Conservation (phyloP, 2,113 vertebrate species). For the Scalopus aquaticus region DNA sequence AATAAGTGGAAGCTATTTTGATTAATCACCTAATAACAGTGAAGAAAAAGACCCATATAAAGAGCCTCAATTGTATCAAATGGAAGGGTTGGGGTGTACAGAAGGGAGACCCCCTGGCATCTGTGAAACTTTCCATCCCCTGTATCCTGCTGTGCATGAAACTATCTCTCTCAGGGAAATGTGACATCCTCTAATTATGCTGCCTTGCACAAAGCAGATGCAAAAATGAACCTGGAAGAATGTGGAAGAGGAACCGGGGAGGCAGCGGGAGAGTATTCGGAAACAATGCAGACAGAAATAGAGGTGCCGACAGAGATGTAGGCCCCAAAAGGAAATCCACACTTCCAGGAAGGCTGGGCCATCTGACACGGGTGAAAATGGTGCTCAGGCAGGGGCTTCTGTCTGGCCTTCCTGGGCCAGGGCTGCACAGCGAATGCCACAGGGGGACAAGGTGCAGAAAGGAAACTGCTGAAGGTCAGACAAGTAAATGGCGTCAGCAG, state of each 20-base stretch:
- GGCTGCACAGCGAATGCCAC: background rate
- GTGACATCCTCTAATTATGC: slow-evolving; percentile 58
- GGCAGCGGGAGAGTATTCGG: background rate
- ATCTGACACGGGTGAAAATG: background rate
- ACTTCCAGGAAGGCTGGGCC: background rate
- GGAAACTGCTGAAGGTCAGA: background rate
- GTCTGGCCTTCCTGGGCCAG: background rate
- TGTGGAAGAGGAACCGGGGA: background rate
- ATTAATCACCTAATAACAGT: background rate
- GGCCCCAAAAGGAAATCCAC: background rate
- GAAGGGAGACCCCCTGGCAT: background rate
- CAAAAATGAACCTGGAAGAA: slow-evolving; percentile 20
- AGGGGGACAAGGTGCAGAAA: background rate
- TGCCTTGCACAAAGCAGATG: slow-evolving; percentile 39
- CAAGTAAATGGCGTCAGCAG: background rate
- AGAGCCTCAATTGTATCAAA: background rate
- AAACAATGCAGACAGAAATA: slow-evolving; percentile 59
- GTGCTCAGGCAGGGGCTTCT: background rate
- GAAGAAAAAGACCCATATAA: background rate
- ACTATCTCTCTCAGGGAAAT: background rate
- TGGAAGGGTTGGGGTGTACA: background rate
- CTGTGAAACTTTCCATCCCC: background rate
- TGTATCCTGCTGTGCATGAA: background rate
- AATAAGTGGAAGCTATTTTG: slow-evolving; percentile 14
- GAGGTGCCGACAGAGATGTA: background rate